Evolutionary conservation across 1,140 invertebrate species (phyloP), one percentile per base, ranked within the genome.

Genomic region (Drosophila kikkawai): DNA sequence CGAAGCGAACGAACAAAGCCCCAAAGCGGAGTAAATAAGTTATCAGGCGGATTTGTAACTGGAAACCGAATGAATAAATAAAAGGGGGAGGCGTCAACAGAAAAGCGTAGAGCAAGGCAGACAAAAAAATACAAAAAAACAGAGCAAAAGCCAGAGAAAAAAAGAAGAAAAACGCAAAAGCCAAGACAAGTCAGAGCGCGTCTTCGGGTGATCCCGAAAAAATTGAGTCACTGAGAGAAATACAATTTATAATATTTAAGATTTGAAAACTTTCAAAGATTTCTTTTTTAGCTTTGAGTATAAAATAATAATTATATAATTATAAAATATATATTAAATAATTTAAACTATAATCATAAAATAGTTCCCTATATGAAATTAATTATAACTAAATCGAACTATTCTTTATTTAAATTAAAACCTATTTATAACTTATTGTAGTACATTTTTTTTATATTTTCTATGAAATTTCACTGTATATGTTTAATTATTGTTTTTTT

Each of bases 41-140:
- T 90, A 88, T 91, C 85, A 90, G 85, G 81, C 68, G 65, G 84
- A 84, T 85, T 79, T 90, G 85, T 90, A 88, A 90, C 84, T 88
- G 73, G 66, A 87, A 88, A 74, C 82, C 80, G 69, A 75, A 75
- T 91, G 75, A 75, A 81, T 81, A 77, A 78, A 80, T 76, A 85
- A 87, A 88, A 91, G 60, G 85, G 85, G 85, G 85, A 88, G 85
- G 85, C 85, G 86, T 85, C 85, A 88, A 88, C 67, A 66, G 51
- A 37, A 79, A 73, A 47, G 68, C 78, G 50, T 51, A 71, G 55
- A 63, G 56, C 19, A 67, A 55, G 58, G 60, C 50, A 66, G 22
- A 57, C 55, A 19, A 47, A 19, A 11, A 12, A 45, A 13, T n/a
- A n/a, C n/a, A 22, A 37, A 17, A 50, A 48, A 55, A 34, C 60